Evolutionary conservation across 2,888 invertebrate genomes (phyloP).

Genomic region (Syrphus vitripennis): DNA sequence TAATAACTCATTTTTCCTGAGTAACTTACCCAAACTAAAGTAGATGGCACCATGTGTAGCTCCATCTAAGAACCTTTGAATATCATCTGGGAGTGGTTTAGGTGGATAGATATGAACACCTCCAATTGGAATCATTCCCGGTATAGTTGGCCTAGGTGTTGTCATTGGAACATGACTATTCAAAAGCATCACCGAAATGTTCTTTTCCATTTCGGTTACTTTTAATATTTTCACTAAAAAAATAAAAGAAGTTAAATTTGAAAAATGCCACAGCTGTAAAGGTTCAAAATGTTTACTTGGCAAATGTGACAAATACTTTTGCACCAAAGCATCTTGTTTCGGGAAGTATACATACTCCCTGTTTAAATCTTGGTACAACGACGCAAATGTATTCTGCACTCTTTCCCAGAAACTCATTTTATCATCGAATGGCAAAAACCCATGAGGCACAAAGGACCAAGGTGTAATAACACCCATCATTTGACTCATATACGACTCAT

Average conservation of each 20-base stretch:
- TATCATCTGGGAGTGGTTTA: conserved; percentile 77
- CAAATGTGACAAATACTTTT: conserved; percentile 76
- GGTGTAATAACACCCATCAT: conserved; percentile 81
- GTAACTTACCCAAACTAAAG: conserved; percentile 80
- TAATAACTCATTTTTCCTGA: neutral
- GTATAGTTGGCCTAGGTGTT: conserved; percentile 80
- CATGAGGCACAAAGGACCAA: conserved; percentile 82
- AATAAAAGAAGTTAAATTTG: neutral
- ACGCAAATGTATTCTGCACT: conserved; percentile 81
- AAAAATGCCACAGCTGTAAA: neutral
- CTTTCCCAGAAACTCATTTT: conserved; percentile 83
- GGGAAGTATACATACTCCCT: conserved; percentile 77
- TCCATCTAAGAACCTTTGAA: conserved; percentile 80
- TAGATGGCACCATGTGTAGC: conserved; percentile 81
- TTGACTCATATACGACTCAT: conserved; percentile 81
- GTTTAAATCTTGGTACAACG: conserved; percentile 77
- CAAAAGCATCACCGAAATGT: conserved; percentile 81
- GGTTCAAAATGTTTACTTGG: conserved; percentile 71
- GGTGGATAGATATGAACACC: conserved; percentile 82
- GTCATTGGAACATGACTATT: conserved; percentile 82
- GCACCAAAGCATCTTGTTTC: conserved; percentile 77
- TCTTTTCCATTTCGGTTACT: conserved; percentile 80
- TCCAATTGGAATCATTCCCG: conserved; percentile 82
- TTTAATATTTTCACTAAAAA: conserved; percentile 77
- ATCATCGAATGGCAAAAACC: conserved; percentile 81